A percentile compares a stretch with the other conserved stretches of the same genome.
These are phyloP conservation scores for Scelioninae gen. 1 DNA, from an alignment of 2,888 invertebrate genomes.

Conservation along the genomic window DNA sequence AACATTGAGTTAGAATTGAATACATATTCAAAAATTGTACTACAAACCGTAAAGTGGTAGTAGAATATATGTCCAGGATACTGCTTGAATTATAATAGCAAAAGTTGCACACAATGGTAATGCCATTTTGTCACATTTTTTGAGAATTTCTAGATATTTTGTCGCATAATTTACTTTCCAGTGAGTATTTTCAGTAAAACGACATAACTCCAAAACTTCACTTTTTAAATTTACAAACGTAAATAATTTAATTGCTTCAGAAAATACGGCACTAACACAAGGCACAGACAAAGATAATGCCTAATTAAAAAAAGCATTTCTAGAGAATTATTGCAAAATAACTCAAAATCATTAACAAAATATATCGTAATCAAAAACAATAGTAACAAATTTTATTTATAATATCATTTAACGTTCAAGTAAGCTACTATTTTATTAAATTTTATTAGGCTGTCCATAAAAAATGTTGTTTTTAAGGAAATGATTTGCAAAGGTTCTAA, in stretches of 20 bases:
- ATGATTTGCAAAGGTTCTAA: too few species aligned
- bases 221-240: not conserved
- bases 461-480: too few species aligned
- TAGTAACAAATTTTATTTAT: too few species aligned
- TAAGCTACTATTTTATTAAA: too few species aligned
- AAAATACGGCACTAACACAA: slow-evolving; percentile 8
- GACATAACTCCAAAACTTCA: slow-evolving; percentile 25
- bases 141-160: slow-evolving; percentile 23
- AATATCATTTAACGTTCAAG: too few species aligned
- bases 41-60: slow-evolving; percentile 8
- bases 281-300: slow-evolving; percentile 12
- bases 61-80: slow-evolving; percentile 9
- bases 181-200: slow-evolving; percentile 21
- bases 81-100: slow-evolving; percentile 9
- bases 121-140: slow-evolving; percentile 5
- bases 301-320: not conserved
- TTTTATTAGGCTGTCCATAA: too few species aligned
- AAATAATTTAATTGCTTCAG: slow-evolving; percentile 32
- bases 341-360: too few species aligned
- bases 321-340: too few species aligned
- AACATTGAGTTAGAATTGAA: too few species aligned
- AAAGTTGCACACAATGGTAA: slow-evolving; percentile 27
- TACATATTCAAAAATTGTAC: too few species aligned
- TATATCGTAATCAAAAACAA: too few species aligned
- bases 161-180: slow-evolving; percentile 30